phyloP scores from a whole-genome alignment of 2,888 invertebrate genomes.

The Isoperla grammatica region DNA sequence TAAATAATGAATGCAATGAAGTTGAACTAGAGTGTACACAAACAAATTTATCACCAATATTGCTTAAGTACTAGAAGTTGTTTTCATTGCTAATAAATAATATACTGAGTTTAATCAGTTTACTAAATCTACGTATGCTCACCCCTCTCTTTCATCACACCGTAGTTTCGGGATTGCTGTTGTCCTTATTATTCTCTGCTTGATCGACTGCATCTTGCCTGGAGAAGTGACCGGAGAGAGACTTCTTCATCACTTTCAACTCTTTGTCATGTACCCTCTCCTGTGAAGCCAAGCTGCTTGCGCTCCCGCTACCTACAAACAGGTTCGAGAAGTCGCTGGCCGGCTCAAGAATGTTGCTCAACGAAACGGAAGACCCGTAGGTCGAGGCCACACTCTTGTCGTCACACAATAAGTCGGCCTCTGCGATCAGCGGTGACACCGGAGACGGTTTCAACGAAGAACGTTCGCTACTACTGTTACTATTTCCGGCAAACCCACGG shows the following conservation, averaged over 20 bases:
- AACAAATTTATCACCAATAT: no score
- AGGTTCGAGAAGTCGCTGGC: constrained; percentile 26
- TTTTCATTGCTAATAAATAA: no score
- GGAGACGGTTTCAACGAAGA: constrained; percentile 23
- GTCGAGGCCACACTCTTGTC: constrained; percentile 16
- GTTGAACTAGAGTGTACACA: no score
- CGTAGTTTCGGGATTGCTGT: constrained; percentile 26
- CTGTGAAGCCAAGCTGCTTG: constrained; percentile 21
- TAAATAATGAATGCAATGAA: no score
- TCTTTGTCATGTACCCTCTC: constrained; percentile 18
- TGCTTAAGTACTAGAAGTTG: no score
- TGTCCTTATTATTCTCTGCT: neutral
- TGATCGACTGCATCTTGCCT: constrained; percentile 29
- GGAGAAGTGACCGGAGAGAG: constrained; percentile 16
- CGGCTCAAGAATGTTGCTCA: constrained; percentile 26
- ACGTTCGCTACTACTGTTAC: constrained; percentile 22
- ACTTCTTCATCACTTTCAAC: constrained; percentile 9
- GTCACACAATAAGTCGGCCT: neutral
- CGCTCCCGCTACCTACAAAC: constrained; percentile 25
- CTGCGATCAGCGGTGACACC: neutral
- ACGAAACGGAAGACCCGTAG: constrained; percentile 27
- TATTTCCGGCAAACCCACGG: constrained; percentile 21
- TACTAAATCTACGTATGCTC: no score
- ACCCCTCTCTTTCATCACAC: constrained; percentile 24
- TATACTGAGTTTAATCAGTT: no score